A percentile compares a stretch with the other conserved stretches of the same genome.
These are phyloP conservation scores for Pristionchus pacificus DNA, from an alignment of 1,140 invertebrate species.

Conservation along the genomic window DNA sequence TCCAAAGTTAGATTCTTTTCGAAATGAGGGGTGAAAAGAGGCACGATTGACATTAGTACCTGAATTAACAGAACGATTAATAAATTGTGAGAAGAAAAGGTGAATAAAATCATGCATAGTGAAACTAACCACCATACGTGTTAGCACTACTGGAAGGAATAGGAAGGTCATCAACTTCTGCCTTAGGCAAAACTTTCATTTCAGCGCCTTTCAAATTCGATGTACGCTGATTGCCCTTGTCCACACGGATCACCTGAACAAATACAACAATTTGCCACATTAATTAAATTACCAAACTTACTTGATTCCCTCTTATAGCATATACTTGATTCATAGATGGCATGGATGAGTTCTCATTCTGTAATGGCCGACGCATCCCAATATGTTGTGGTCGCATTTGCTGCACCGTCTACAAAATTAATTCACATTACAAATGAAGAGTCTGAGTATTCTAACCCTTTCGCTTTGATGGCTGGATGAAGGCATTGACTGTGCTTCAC, in stretches of 20 bases:
- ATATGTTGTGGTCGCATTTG: neutral
- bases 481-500: no score
- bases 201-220: neutral
- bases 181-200: no score
- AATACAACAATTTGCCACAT: neutral
- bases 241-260: neutral
- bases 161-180: neutral
- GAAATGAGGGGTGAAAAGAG: no score
- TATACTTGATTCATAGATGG: neutral
- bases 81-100: no score
- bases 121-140: no score
- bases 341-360: neutral
- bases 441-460: neutral
- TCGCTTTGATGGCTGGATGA: neutral
- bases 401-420: neutral
- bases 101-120: no score
- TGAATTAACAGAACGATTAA: no score
- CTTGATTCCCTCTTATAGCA: neutral
- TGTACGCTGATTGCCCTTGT: no score
- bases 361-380: neutral
- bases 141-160: neutral
- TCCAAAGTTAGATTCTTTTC: no score
- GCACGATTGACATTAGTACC: no score
- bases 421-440: neutral
- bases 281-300: neutral